phyloP scores from a whole-genome alignment of 2,888 invertebrate genomes.

The Campoletis raptor region DNA sequence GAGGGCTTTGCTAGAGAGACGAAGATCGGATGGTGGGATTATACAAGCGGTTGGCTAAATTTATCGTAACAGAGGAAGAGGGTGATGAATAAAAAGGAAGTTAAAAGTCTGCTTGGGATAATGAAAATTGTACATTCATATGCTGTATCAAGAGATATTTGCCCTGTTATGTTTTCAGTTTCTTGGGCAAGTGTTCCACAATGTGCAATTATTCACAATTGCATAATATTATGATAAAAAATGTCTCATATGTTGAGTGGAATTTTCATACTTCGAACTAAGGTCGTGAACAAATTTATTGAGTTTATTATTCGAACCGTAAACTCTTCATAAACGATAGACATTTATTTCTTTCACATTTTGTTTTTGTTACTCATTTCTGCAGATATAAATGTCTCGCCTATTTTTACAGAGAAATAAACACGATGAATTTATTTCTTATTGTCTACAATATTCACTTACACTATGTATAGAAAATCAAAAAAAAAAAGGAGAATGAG shows the following conservation, averaged over 20 bases:
- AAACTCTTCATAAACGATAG: neutral
- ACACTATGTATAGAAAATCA: neutral
- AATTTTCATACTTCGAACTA: neutral
- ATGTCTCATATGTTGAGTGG: neutral
- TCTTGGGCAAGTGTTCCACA: neutral
- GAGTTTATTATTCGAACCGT: neutral
- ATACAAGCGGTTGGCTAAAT: conserved; percentile 66
- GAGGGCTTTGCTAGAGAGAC: conserved; percentile 52
- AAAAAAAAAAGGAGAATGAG: conserved; percentile 10
- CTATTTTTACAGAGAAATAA: neutral
- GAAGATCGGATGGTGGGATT: conserved; percentile 70
- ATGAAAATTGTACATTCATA: conserved; percentile 35
- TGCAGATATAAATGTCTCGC: neutral
- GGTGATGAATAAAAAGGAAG: conserved; percentile 45
- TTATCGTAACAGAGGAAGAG: conserved; percentile 65
- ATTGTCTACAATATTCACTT: neutral
- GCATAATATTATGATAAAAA: neutral
- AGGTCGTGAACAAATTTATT: neutral
- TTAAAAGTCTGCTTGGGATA: conserved; percentile 17
- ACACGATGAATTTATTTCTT: neutral
- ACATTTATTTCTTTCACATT: neutral
- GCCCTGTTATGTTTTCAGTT: neutral
- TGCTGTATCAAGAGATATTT: neutral
- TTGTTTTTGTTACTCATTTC: neutral
- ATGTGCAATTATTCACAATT: neutral